Evolutionary conservation across 2,797 vertebrate species (phyloP).

Genomic region (Prunella strophiata): DNA sequence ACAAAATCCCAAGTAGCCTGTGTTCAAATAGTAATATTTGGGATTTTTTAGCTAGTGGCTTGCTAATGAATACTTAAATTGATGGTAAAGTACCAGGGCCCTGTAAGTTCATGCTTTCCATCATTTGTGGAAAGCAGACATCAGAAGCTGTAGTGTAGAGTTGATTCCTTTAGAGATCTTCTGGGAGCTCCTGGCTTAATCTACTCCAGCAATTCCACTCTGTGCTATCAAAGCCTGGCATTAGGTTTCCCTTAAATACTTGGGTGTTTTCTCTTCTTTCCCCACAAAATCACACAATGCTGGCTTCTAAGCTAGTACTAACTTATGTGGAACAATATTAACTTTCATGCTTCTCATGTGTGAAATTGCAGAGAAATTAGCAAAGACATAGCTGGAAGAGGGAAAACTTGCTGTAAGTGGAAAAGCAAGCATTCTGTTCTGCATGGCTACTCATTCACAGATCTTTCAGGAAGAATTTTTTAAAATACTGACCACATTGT

Average conservation of each 20-base stretch:
- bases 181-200: neutral
- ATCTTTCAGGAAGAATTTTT: neutral
- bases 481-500: neutral
- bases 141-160: neutral
- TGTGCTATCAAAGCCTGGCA: neutral
- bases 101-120: neutral
- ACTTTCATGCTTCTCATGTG: neutral
- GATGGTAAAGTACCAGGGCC: neutral
- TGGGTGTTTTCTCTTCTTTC: neutral
- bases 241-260: neutral
- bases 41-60: neutral
- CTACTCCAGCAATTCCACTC: neutral
- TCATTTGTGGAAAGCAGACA: neutral
- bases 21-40: neutral
- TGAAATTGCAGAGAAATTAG: neutral
- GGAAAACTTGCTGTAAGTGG: neutral
- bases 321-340: neutral
- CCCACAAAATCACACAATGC: neutral
- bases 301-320: neutral
- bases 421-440: neutral
- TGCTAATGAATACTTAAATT: neutral
- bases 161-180: slow-evolving; percentile 2
- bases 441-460: neutral
- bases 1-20: neutral
- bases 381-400: neutral